Base-by-base conservation (phyloP, 2,797 vertebrate genomes). In the Acrossocheilus fasciatus region DNA sequence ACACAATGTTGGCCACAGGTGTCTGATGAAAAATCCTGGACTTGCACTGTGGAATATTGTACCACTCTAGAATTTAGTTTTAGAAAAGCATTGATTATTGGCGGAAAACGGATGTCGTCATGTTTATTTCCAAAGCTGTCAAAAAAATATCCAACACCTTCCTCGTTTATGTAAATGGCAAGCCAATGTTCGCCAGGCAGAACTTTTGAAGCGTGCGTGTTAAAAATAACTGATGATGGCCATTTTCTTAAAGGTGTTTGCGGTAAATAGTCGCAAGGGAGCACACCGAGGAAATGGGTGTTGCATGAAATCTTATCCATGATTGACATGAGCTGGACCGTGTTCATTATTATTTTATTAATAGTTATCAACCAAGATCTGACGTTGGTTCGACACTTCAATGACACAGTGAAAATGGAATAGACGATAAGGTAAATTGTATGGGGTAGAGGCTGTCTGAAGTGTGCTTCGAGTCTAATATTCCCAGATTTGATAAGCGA, bases 171-270 rank as follows among this genome's bases (percentile, higher is more conserved):
- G 43, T 47, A 50, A 3, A 50, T 17, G 2, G 72, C 6, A 1
- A 74, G 3, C 43, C 72, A 50, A 3, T 74, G 41, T 26, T 74
- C 1, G 0, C 72, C 23, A 1, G 43, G 23, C 2, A 47, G 20
- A 2, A 26, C 26, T 26, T n/a, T 6, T 3, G 41, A n/a, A 0
- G 11, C 1, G 0, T 73, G 0, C 0, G 70, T 47, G 1, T 47
- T 74, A 3, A 74, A 30, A 2, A 74, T 47, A 17, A 47, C 41
- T 0, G 18, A 9, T 36, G 34, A 4, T 20, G 43, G 43, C 15
- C 17, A 2, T 26, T 17, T 47, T 17, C 36, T 47, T 74, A 74
- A 47, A 47, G 14, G 43, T 3, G 12, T 2, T 74, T 74, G 47
- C 1, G n/a, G 43, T 4, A 74, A 8, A 30, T 74, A 36, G n/a